Evolutionary conservation across 1,140 invertebrate species (phyloP).

Genomic region (Akabosia matsudoensis): DNA sequence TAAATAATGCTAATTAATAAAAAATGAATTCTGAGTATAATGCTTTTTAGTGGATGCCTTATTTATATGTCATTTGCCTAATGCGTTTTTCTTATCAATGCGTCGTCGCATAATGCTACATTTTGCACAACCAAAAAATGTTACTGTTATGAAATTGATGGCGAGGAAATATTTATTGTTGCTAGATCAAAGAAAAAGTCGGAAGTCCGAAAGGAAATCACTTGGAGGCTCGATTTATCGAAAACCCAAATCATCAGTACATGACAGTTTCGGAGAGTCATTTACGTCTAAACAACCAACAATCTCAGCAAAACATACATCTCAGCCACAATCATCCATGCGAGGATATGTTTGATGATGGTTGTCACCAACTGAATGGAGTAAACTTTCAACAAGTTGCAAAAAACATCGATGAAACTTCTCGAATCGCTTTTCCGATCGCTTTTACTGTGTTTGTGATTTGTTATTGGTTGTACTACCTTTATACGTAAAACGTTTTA

Average conservation of each 20-base stretch:
- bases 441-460: conserved; percentile 55
- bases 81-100: no score
- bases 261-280: conserved; percentile 11
- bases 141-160: no score
- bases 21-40: no score
- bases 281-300: neutral
- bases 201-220: conserved; percentile 32
- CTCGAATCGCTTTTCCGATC: conserved; percentile 54
- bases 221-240: conserved; percentile 26
- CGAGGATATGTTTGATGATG: conserved; percentile 3
- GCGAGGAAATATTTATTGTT: neutral
- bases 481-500: conserved; percentile 30
- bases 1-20: no score
- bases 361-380: neutral
- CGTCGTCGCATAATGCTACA: no score
- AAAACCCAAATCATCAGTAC: conserved; percentile 12
- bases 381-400: conserved; percentile 29
- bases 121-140: no score
- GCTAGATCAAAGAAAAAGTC: conserved; percentile 19
- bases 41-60: no score
- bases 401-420: conserved; percentile 54
- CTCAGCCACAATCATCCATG: conserved; percentile 3
- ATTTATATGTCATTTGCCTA: no score
- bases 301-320: neutral
- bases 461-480: conserved; percentile 55